Evolutionary conservation across 1,140 invertebrate genomes (phyloP), one percentile per base, ranked within the genome.

Genomic region (Lucilia sericata): DNA sequence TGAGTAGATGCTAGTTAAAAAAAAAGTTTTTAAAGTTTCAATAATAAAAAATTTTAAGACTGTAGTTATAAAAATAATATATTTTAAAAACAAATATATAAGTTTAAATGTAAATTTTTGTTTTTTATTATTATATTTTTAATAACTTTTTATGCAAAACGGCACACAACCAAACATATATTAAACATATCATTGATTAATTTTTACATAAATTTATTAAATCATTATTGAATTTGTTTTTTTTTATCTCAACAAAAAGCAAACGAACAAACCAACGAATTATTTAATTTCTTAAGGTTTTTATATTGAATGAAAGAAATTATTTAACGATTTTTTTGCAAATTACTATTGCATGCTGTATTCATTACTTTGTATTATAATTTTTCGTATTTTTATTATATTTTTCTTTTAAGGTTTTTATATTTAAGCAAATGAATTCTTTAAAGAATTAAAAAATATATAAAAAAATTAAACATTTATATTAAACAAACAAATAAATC

Each of bases 211-310:
- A 82, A 14, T 80, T 55, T 84, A 60, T 82, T 8, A 60, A 78
- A 51, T 83, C 13, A 76, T 30, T 13, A 17, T 47, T 74, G 0
- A 70, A n/a, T 80, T 80, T 25, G 25, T 30, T 80, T 42, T 80
- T 51, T 51, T 21, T 80, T 49, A n/a, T 51, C 36, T 80, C 76
- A 74, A 36, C 21, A 74, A 82, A 30, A 21, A 14, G n/a, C 34
- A 84, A 84, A 84, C 80, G 84, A 84, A 84, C 84, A 84, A 84
- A 84, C 84, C 84, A 84, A 84, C 84, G 84, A 84, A 55, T 82
- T 25, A 70, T 21, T 2, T 17, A 7, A 17, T 55, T 14, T 55
- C 17, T 55, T 55, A 55, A 55, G 51, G 13, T 10, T 30, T 30
- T 55, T 55, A n/a, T n/a, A n/a, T 42, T 55, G 5, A 55, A 2